phyloP scores from a whole-genome alignment of 2,797 vertebrate genomes.

The Falco rusticolus region DNA sequence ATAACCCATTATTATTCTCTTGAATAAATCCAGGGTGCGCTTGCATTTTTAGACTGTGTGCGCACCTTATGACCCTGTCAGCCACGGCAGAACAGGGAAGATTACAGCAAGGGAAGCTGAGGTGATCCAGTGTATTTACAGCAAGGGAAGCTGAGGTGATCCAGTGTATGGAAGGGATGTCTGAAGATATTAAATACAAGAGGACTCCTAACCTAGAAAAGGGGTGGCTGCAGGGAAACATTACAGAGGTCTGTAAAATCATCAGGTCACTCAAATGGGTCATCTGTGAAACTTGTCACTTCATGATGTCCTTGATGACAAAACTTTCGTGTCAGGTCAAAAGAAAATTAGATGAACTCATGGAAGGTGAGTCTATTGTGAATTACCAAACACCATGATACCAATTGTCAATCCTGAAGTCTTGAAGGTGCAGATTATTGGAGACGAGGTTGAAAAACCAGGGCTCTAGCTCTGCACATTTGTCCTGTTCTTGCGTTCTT shows the following conservation, averaged over 20 bases:
- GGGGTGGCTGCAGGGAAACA: background rate
- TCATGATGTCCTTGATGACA: background rate
- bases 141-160: background rate
- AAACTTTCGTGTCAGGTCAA: background rate
- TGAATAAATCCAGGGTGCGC: background rate
- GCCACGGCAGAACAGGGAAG: background rate
- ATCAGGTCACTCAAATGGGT: background rate
- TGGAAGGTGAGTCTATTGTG: background rate
- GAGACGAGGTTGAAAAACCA: background rate
- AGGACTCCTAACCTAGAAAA: background rate
- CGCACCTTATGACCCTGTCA: background rate
- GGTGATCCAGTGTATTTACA: background rate
- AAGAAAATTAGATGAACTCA: background rate
- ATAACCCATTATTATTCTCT: background rate
- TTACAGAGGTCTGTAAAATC: background rate
- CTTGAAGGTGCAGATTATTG: background rate
- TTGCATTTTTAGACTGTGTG: background rate
- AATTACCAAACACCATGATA: background rate
- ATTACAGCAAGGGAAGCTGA: background rate
- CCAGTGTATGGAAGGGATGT: background rate
- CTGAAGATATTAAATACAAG: background rate
- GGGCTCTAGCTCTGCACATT: background rate
- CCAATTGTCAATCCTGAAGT: background rate
- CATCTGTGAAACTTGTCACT: background rate
- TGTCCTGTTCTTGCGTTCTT: background rate